Evolutionary conservation across 2,797 vertebrate species (phyloP).

Genomic region (Karalla daura): DNA sequence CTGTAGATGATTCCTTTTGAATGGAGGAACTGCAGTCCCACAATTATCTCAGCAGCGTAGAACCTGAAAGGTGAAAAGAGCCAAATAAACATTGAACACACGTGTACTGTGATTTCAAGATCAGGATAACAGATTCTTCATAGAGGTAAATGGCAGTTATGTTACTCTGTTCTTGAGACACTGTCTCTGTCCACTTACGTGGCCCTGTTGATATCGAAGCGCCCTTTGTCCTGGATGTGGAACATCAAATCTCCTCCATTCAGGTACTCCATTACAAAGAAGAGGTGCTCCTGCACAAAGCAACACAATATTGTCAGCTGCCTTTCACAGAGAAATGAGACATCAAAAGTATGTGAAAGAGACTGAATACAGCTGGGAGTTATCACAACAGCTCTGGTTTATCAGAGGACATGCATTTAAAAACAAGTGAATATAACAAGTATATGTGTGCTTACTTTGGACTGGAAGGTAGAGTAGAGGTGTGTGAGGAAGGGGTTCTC

Average conservation of each 20-base stretch:
- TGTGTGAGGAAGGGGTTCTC: conserved; percentile 97
- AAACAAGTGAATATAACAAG: background rate
- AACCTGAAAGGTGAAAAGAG: conserved; percentile 83
- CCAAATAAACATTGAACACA: conserved; percentile 28
- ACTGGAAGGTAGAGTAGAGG: conserved; percentile 95
- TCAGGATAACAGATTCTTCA: background rate
- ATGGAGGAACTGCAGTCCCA: conserved; percentile 96
- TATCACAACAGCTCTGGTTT: conserved; percentile 26
- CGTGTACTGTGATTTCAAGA: background rate
- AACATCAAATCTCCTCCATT: conserved; percentile 99
- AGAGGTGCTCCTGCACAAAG: conserved; percentile 91
- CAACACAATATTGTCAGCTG: conserved; percentile 51
- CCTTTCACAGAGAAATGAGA: conserved; percentile 16
- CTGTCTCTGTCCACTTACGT: conserved; percentile 82
- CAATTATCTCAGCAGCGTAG: conserved; percentile 93
- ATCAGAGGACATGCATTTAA: conserved; percentile 22
- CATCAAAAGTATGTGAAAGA: background rate
- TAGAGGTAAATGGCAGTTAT: background rate
- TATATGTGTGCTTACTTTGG: conserved; percentile 88
- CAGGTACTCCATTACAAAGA: conserved; percentile 99
- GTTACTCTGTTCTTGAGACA: background rate
- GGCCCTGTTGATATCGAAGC: conserved; percentile 93
- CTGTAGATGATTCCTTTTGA: conserved; percentile 96
- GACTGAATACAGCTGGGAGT: conserved; percentile 16
- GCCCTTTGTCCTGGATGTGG: conserved; percentile 98